Evolutionary conservation across 2,888 invertebrate genomes (phyloP).

Genomic region (Amorpha juglandis): DNA sequence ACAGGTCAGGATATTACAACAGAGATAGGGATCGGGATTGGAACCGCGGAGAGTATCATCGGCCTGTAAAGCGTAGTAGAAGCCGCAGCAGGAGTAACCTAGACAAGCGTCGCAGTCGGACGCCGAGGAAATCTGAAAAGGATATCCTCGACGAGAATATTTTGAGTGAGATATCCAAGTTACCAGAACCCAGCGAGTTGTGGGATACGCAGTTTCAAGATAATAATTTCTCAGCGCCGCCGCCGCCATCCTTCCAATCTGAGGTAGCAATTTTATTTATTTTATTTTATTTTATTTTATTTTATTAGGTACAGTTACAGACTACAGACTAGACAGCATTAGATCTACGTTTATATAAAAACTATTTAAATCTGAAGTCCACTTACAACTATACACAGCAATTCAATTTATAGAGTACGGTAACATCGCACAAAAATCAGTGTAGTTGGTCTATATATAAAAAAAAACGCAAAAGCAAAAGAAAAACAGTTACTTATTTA

Average conservation of each 20-base stretch:
- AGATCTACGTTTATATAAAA: no score
- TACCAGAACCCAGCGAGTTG: constrained; percentile 74
- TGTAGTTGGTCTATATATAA: no score
- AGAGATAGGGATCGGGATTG: constrained; percentile 53
- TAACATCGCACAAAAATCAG: no score
- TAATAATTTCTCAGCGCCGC: constrained; percentile 45
- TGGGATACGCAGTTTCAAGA: constrained; percentile 76
- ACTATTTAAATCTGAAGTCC: no score
- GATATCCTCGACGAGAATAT: constrained; percentile 73
- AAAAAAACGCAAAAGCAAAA: no score
- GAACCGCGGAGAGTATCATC: constrained; percentile 45
- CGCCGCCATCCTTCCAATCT: constrained; percentile 45
- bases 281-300: no score
- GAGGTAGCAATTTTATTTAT: constrained; percentile 44
- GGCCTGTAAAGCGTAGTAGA: constrained; percentile 39
- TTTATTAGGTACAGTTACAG: no score
- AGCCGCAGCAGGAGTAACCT: constrained; percentile 63
- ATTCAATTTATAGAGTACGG: no score
- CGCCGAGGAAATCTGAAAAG: constrained; percentile 69
- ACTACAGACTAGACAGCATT: no score
- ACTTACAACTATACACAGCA: no score
- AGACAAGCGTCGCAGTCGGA: constrained; percentile 60
- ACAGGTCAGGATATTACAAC: constrained; percentile 35
- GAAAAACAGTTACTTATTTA: no score
- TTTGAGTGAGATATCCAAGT: constrained; percentile 71